phyloP scores from a whole-genome alignment of 2,113 vertebrate species.

The Myrmophylax atrothorax region DNA sequence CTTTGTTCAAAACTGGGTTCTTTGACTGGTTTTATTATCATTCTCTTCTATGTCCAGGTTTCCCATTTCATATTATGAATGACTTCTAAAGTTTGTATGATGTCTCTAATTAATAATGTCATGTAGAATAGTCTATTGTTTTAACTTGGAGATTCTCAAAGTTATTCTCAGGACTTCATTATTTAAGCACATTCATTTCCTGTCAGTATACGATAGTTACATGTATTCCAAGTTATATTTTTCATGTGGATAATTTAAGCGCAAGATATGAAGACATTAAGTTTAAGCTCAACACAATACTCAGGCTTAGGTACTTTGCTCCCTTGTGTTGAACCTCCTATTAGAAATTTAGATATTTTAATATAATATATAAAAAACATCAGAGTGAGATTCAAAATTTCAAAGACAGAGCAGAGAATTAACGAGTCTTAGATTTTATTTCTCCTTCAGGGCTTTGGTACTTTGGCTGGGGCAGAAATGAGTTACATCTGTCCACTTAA shows the following conservation, averaged over 20 bases:
- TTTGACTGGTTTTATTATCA: not conserved
- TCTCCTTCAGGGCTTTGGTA: not conserved
- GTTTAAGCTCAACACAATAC: not conserved
- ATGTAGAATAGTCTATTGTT: not conserved
- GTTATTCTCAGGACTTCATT: not conserved
- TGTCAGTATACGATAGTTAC: not conserved
- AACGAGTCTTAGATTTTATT: not conserved
- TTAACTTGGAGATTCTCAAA: not conserved
- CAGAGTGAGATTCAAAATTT: not conserved
- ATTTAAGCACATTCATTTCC: not conserved
- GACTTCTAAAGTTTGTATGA: not conserved
- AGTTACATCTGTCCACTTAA: not conserved
- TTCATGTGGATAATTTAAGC: not conserved
- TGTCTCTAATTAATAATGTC: not conserved
- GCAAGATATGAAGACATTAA: not conserved
- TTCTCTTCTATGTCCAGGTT: not conserved
- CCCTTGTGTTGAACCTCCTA: not conserved
- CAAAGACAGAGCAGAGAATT: not conserved
- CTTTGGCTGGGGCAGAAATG: fast-evolving
- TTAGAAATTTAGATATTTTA: not conserved
- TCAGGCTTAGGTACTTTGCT: not conserved
- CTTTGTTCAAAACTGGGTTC: not conserved
- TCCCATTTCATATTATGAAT: not conserved
- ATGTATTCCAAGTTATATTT: not conserved
- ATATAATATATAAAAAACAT: not conserved